phyloP scores from a whole-genome alignment of 2,888 invertebrate genomes.

The Microctonus hyperodae region DNA sequence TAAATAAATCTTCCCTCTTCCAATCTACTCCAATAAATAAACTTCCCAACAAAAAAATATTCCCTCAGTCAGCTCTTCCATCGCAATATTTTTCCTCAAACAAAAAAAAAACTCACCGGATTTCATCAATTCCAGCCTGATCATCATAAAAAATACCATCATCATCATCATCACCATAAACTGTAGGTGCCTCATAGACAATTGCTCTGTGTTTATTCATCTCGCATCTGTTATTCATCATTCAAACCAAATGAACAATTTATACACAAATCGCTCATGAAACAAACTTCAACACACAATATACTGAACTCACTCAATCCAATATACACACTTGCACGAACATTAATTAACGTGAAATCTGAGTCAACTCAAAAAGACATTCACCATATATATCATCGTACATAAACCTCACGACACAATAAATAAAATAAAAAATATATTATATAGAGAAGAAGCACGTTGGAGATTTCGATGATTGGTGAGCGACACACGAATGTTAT shows the following conservation, averaged over 20 bases:
- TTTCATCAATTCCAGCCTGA: not conserved
- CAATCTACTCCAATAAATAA: too few relatives aligned
- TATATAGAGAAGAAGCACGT: not conserved
- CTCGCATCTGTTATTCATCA: slow-evolving; percentile 38
- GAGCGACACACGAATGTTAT: not conserved
- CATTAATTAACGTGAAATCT: too few relatives aligned
- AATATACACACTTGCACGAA: not conserved
- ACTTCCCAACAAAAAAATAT: too few relatives aligned
- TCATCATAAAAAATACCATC: slow-evolving; percentile 1
- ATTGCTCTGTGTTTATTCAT: slow-evolving; percentile 37
- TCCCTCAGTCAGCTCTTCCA: too few relatives aligned
- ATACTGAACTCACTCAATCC: not conserved
- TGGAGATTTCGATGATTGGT: slow-evolving; percentile 15
- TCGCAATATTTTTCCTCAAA: not conserved
- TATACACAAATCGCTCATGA: not conserved
- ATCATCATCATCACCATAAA: not conserved
- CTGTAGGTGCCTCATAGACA: slow-evolving; percentile 26
- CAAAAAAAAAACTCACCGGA: slow-evolving; percentile 22
- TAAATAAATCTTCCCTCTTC: too few relatives aligned
- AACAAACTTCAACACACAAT: not conserved
- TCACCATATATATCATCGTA: too few relatives aligned
- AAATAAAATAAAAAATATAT: not conserved
- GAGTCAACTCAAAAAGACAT: not conserved
- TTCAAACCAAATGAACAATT: slow-evolving; percentile 15
- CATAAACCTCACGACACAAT: not conserved